Base-by-base conservation (phyloP, 2,797 vertebrate species). In the Carduelis carduelis region DNA sequence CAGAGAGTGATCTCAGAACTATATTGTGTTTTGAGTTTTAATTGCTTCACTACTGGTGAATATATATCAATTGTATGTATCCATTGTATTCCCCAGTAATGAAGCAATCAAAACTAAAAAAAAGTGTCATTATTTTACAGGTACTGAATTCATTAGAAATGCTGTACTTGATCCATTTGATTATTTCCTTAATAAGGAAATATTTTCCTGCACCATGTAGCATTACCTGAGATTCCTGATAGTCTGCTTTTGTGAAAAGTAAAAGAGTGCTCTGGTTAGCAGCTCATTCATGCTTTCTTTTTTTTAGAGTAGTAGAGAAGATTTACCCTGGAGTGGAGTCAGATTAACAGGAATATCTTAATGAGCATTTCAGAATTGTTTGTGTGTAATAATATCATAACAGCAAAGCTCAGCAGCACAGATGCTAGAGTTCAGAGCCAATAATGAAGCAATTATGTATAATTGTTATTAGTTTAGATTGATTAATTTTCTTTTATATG, bases 401-500 rank as follows among this genome's bases (percentile, higher is more conserved):
- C 34, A 82, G 59, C 46, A 87, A 76, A 91, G 14, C 32, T 44
- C 35, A 89, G 14, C 13, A 71, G 26, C 4, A 9, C 20, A 75
- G 55, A 70, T 65, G 41, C 3, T 83, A 46, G 26, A 41, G 30
- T 60, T 71, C 55, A 78, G 39, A 87, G 11, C 7, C 66, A 89
- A 23, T 12, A 70, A 65, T 41, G 77, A 95, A 90, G 15, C 9
- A 94, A 93, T 77, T 82, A 37, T 8, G 20, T 69, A 71, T 89
- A 89, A 78, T 56, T 59, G 22, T 41, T 63, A 75, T 71, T 65
- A 83, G 24, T 43, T 90, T 93, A 91, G 24, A 21, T 8, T 78
- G 46, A 93, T 85, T 87, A 77, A 53, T 83, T 81, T 91, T 89
- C 14, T 79, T 92, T 78, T 77, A 41, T 83, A 61, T 91, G 83